Evolutionary conservation across 2,888 invertebrate species (phyloP).

Genomic region (Microctonus aethiopoides): DNA sequence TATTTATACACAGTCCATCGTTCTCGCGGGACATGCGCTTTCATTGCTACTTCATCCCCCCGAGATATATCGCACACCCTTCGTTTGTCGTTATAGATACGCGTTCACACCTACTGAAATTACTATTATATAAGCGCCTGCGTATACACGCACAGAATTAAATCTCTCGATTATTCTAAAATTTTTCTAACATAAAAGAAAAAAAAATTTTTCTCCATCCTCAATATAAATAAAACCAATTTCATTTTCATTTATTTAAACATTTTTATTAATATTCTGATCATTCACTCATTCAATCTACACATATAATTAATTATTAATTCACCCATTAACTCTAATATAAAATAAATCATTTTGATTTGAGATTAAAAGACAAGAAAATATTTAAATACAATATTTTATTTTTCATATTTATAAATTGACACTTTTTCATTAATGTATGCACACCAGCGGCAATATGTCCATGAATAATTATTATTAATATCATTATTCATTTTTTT

Average conservation of each 20-base stretch:
- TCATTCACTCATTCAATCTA: too few species aligned
- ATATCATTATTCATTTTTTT: neutral
- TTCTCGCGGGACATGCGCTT: constrained; percentile 38
- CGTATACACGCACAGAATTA: constrained; percentile 41
- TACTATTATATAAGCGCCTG: constrained; percentile 59
- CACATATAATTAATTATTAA: neutral
- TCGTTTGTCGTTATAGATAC: constrained; percentile 17
- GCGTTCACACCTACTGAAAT: constrained; percentile 64
- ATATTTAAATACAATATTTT: too few species aligned
- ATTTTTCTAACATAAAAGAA: too few species aligned
- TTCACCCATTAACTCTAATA: neutral
- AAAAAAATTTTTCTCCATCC: constrained; percentile 12
- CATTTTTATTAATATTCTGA: too few species aligned
- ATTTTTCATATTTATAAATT: neutral
- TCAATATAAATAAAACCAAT: too few species aligned
- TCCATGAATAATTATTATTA: neutral
- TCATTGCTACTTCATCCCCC: constrained; percentile 21
- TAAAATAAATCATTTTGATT: neutral
- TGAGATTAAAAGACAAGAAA: neutral
- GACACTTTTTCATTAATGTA: neutral
- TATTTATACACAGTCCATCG: constrained; percentile 29
- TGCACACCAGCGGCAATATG: neutral
- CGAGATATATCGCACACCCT: constrained; percentile 10
- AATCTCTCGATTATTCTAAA: too few species aligned
- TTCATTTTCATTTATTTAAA: too few species aligned